phyloP scores from a whole-genome alignment of 2,888 invertebrate genomes.

The Brenthis daphne region DNA sequence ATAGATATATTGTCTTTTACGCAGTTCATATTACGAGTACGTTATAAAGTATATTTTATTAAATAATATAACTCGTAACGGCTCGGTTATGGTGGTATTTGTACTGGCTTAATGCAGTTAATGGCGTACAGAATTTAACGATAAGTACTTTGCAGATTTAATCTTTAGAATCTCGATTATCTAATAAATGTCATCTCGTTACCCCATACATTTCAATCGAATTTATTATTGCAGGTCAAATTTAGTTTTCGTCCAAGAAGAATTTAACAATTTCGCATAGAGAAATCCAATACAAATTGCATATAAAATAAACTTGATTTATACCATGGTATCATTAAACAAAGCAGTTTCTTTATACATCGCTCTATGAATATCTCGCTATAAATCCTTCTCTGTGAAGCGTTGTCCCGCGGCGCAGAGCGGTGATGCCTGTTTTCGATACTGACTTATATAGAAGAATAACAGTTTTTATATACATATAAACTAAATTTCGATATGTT shows the following conservation, averaged over 20 bases:
- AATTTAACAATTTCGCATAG: conserved; percentile 9
- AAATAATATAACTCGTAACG: too few species aligned
- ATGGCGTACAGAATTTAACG: neutral
- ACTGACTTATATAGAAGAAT: conserved; percentile 44
- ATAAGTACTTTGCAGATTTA: neutral
- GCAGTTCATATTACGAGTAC: too few species aligned
- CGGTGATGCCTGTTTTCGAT: conserved; percentile 45
- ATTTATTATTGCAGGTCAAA: conserved; percentile 7
- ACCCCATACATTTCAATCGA: conserved; percentile 1
- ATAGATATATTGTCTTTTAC: too few species aligned
- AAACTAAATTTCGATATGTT: neutral
- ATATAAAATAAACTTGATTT: conserved; percentile 30
- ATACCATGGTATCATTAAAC: conserved; percentile 31
- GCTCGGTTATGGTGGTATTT: too few species aligned
- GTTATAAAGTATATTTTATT: too few species aligned
- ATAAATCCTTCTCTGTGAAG: conserved; percentile 44
- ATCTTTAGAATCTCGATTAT: neutral
- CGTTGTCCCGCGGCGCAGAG: conserved; percentile 45
- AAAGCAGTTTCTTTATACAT: conserved; percentile 34
- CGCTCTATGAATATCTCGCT: conserved; percentile 33
- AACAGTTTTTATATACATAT: conserved; percentile 26
- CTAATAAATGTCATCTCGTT: conserved; percentile 1
- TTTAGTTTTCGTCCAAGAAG: conserved; percentile 10
- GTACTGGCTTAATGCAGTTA: too few species aligned
- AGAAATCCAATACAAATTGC: conserved; percentile 18